Evolutionary conservation across 2,113 vertebrate species (phyloP).

Genomic region (Prinia subflava): DNA sequence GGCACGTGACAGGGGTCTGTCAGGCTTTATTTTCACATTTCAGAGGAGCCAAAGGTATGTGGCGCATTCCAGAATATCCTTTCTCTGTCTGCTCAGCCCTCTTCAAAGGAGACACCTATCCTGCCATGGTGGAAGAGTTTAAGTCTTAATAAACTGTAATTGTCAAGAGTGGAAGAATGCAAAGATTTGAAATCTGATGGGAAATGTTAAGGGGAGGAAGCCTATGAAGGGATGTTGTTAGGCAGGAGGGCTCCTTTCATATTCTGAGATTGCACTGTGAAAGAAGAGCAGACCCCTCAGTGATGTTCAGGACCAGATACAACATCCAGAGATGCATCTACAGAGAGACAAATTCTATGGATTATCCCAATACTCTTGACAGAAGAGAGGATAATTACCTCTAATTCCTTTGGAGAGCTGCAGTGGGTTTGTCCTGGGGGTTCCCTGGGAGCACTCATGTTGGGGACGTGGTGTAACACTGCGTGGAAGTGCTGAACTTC

Average conservation of each 20-base stretch:
- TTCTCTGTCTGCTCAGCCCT: neutral
- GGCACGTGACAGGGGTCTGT: neutral
- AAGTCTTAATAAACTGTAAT: neutral
- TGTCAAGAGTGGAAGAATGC: neutral
- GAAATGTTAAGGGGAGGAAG: neutral
- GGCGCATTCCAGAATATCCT: no score
- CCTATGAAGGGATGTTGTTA: neutral
- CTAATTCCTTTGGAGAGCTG: neutral
- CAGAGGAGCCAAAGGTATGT: neutral
- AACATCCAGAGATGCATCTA: neutral
- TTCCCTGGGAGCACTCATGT: accelerated
- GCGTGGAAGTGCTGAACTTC: accelerated
- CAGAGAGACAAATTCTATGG: neutral
- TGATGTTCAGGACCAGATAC: neutral
- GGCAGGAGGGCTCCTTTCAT: neutral
- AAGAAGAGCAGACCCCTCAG: neutral
- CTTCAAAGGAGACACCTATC: neutral
- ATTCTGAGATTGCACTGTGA: neutral
- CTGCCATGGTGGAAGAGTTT: neutral
- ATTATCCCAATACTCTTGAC: neutral
- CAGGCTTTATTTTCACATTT: neutral
- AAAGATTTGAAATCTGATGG: neutral
- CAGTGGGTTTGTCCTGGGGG: neutral
- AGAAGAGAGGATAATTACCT: neutral
- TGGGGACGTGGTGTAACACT: neutral